These are phyloP conservation scores for Delia radicum DNA, from an alignment of 1,140 invertebrate genomes.

Conservation along the genomic window DNA sequence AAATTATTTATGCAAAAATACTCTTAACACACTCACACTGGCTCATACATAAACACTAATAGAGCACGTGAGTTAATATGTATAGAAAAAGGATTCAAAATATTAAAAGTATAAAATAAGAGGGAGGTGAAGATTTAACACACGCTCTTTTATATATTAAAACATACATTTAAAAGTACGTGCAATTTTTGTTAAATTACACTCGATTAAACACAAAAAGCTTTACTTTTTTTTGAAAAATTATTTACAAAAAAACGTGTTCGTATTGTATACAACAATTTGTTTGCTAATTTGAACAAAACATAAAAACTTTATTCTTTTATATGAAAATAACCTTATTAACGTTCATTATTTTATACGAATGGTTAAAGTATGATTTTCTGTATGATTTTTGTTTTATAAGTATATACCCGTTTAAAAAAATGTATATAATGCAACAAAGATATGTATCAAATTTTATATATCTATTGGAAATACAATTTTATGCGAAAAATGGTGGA, in stretches of 20 bases:
- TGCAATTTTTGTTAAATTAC: conserved; percentile 5
- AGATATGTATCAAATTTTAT: no score
- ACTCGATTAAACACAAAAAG: conserved; percentile 1
- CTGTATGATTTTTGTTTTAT: not conserved
- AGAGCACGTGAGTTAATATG: not conserved
- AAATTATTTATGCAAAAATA: not conserved
- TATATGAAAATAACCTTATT: not conserved
- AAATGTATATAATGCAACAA: no score
- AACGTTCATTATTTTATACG: not conserved
- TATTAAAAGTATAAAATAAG: not conserved
- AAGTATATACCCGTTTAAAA: no score
- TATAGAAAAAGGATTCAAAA: not conserved
- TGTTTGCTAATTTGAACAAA: not conserved
- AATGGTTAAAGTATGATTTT: not conserved
- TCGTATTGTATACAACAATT: not conserved
- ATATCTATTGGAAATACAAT: no score
- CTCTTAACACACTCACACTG: not conserved
- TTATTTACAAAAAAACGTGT: not conserved
- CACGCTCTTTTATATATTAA: not conserved
- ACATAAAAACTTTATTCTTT: not conserved
- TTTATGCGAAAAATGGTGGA: no score
- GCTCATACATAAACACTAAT: not conserved
- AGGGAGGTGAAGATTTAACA: not conserved
- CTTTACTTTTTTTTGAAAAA: not conserved
- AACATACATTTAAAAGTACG: not conserved